These are phyloP conservation scores for Sarcophaga bullata DNA, from an alignment of 1,140 invertebrate genomes.

Conservation along the genomic window DNA sequence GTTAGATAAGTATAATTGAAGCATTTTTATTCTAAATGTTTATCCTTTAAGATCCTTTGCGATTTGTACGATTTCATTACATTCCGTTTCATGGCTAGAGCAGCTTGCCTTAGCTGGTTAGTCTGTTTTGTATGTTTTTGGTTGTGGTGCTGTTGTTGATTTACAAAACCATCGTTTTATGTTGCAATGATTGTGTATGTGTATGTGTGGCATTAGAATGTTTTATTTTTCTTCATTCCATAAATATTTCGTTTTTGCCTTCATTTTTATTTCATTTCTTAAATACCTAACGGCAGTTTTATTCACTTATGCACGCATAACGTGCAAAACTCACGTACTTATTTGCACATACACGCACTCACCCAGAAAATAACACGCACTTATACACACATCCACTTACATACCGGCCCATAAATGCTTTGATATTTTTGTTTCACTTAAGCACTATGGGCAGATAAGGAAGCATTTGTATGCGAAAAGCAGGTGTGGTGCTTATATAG, in stretches of 20 bases:
- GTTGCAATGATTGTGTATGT: background rate
- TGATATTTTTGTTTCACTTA: too few species aligned
- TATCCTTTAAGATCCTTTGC: conserved; percentile 28
- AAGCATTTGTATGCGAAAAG: too few species aligned
- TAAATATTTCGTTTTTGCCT: background rate
- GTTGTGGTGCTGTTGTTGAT: too few species aligned
- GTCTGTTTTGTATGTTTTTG: too few species aligned
- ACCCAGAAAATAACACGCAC: too few species aligned
- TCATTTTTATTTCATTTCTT: conserved; percentile 15
- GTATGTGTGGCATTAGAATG: background rate
- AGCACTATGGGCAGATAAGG: background rate
- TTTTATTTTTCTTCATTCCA: conserved; percentile 6
- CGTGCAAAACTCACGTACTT: conserved; percentile 13
- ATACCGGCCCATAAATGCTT: too few species aligned
- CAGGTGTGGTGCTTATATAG: too few species aligned
- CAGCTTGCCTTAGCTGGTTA: background rate
- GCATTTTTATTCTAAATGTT: conserved; percentile 39
- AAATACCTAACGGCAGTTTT: conserved; percentile 9
- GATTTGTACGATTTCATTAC: conserved; percentile 14
- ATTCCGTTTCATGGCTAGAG: background rate
- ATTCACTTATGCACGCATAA: conserved; percentile 14
- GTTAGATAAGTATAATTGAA: conserved; percentile 40
- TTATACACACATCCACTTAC: too few species aligned
- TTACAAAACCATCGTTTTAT: background rate
- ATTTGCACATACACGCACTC: background rate